Conservation (phyloP, 2,797 vertebrate genomes). For the Botia almorhae region DNA sequence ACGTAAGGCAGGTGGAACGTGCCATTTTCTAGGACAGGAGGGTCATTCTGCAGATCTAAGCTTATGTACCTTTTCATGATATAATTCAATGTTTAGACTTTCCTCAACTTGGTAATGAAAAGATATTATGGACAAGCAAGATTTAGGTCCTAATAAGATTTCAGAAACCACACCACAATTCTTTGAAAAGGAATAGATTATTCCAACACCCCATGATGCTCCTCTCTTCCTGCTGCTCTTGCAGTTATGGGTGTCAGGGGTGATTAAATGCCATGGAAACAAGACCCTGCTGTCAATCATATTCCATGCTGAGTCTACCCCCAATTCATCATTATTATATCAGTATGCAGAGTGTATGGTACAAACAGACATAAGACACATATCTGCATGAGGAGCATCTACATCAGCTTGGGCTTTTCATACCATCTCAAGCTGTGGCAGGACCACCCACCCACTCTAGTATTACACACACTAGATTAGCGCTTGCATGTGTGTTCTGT, state of each 20-base stretch:
- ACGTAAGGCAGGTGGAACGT: slow-evolving; percentile 53
- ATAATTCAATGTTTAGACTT: not conserved
- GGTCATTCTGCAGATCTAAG: not conserved
- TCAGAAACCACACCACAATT: slow-evolving; percentile 39
- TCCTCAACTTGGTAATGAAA: not conserved
- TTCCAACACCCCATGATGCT: slow-evolving; percentile 53
- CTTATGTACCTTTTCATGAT: not conserved
- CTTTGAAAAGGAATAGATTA: slow-evolving; percentile 50
- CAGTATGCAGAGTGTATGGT: slow-evolving; percentile 9
- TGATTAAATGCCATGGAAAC: slow-evolving; percentile 73
- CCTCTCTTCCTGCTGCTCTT: slow-evolving; percentile 43
- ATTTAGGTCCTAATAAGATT: slow-evolving; percentile 32
- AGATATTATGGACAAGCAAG: not conserved
- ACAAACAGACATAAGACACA: slow-evolving; percentile 37
- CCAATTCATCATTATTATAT: slow-evolving; percentile 12
- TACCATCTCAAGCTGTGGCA: slow-evolving; percentile 39
- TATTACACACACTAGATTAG: slow-evolving; percentile 55
- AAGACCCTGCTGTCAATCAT: slow-evolving; percentile 63
- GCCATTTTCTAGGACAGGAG: not conserved
- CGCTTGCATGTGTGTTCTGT: slow-evolving; percentile 30
- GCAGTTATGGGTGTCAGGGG: slow-evolving; percentile 58
- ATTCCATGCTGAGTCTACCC: slow-evolving; percentile 53
- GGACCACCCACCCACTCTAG: slow-evolving; percentile 51
- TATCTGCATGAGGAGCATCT: slow-evolving; percentile 3
- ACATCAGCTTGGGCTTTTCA: slow-evolving; percentile 16